Evolutionary conservation across 2,888 invertebrate genomes (phyloP), one percentile per base, ranked within the genome.

Genomic region (Zelleria hepariella): DNA sequence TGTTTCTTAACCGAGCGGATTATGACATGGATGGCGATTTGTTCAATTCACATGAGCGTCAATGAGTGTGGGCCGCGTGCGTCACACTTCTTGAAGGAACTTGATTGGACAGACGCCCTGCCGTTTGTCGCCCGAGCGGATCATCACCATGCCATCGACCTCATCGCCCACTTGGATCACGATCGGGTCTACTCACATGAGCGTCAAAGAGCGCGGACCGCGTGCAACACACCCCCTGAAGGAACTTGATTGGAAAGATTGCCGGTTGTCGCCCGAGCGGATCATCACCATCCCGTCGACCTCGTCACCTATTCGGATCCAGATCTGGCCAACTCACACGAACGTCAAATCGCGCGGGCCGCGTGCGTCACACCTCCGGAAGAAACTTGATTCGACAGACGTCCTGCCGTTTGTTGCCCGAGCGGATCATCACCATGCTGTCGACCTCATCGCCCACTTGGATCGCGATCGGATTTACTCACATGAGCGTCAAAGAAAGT

Each of bases 71-170:
- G n/a, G n/a, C n/a, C n/a, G n/a, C n/a, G 32, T 27, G 25, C 86
- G 95, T 96, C 96, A 96, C 94, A 97, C 96, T 89, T 97, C 97
- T 90, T 96, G 96, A 63, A 98, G 91, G 78, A 96, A 98, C 82
- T 96, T 97, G 52, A 96, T 85, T n/a, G 98, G 98, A 83, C 98
- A 98, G 66, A 96, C 93, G 61, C 96, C 96, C 82, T 97, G 96
- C 68, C 96, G 95, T 88, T 96, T 96, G 74, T 96, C 96, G 0
- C 97, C 97, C 55, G 96, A 96, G 59, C 97, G 93, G 64, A 98
- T 96, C 93, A 96, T 95, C 7, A 96, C n/a, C n/a, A n/a, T n/a
- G n/a, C n/a, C n/a, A n/a, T n/a, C n/a, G n/a, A n/a, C n/a, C n/a
- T n/a, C n/a, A n/a, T n/a, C n/a, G n/a, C n/a, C n/a, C n/a, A n/a